Evolutionary conservation across 2,888 invertebrate genomes (phyloP), one percentile per base, ranked within the genome.

Genomic region (Penaeus monodon): DNA sequence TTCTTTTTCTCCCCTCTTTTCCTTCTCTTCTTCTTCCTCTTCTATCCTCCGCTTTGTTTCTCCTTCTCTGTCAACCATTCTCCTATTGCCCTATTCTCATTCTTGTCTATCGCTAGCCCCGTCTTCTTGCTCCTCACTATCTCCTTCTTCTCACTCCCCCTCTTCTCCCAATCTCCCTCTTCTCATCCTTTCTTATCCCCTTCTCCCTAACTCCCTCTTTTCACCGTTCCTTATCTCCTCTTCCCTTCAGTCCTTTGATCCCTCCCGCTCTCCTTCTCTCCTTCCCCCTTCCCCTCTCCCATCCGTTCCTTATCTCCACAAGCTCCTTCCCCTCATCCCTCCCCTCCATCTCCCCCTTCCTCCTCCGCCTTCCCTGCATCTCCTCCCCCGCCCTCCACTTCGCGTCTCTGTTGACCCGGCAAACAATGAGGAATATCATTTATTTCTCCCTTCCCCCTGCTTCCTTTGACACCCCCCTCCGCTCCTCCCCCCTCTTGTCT

Each of bases 221-320:
- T 38, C 33, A 38, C 33, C 33, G 33, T 38, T 38, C 33, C 33
- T 38, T 38, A 38, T 38, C 33, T 38, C 33, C 33, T 38, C 33
- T 38, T 38, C 33, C 33, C 33, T 38, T 38, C 33, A 38, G 29
- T 74, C 74, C 33, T 33, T 33, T 33, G 22, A 27, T 33, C 74
- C 38, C 73, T 73, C 73, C 38, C 73, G 29, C 73, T 73, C 73
- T 73, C n/a, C 22, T 38, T 73, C 73, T 73, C 73, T 73, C 73
- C 38, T 38, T 73, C 73, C 38, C 73, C 38, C 73, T 73, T 38
- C 38, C 73, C 38, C 73, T 73, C 73, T n/a, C 73, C 49, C 14
- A 22, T n/a, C 49, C 74, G 12, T 33, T 27, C 27, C 29, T 27
- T 74, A 33, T 33, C 27, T 22, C 22, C 22, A 33, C 27, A 33